Conservation (phyloP, 1,140 invertebrate species). For the Gryon sp. region DNA sequence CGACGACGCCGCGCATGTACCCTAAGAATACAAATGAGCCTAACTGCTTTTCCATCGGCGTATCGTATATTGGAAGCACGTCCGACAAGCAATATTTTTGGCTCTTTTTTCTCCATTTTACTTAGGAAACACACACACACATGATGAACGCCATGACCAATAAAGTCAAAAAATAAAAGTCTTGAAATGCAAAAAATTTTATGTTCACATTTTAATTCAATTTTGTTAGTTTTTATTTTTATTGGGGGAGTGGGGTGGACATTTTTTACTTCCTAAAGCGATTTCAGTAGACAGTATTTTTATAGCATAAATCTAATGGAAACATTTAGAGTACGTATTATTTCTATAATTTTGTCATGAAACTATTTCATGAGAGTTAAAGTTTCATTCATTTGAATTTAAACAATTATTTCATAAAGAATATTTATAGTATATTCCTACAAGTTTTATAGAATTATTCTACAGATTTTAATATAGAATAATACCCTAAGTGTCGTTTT, state of each 20-base stretch:
- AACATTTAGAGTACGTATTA: too few species aligned
- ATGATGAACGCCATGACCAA: constrained; percentile 48
- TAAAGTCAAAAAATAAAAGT: constrained; percentile 49
- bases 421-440: too few species aligned
- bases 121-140: constrained; percentile 36
- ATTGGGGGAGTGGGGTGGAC: neutral
- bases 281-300: too few species aligned
- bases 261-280: neutral
- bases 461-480: too few species aligned
- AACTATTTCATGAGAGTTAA: too few species aligned
- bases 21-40: constrained; percentile 80
- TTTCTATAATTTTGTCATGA: too few species aligned
- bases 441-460: too few species aligned
- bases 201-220: constrained; percentile 16
- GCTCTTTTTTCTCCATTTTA: constrained; percentile 43
- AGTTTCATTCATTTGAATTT: too few species aligned
- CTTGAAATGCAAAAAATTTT: neutral
- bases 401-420: too few species aligned
- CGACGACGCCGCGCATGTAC: constrained; percentile 62
- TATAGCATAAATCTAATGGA: too few species aligned
- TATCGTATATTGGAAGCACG: constrained; percentile 62
- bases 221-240: neutral
- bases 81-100: constrained; percentile 46
- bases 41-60: constrained; percentile 71
- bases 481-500: too few species aligned